Conservation (phyloP, 2,113 vertebrate species). For the Crotalus horridus region DNA sequence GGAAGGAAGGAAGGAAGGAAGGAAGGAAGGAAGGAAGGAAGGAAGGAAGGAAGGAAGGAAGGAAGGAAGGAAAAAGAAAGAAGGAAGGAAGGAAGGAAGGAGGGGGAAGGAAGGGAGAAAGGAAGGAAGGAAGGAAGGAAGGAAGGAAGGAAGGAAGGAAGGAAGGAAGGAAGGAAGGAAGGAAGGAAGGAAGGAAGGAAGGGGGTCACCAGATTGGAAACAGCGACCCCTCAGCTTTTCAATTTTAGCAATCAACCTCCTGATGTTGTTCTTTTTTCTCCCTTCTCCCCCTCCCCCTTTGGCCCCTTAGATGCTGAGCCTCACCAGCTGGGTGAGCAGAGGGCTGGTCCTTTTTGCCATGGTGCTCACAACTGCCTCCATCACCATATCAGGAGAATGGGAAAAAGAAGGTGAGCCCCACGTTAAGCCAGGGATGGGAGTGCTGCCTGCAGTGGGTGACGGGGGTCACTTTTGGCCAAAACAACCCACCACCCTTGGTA, state of each 20-base stretch:
- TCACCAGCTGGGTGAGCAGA: slow-evolving; percentile 18
- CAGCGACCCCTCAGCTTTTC: neutral
- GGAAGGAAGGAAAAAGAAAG: too few species aligned
- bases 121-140: rapidly evolving
- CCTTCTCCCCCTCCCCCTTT: neutral
- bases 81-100: rapidly evolving
- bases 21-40: rapidly evolving
- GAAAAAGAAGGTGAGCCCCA: slow-evolving; percentile 29
- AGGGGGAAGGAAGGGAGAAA: too few species aligned
- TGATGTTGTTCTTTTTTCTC: neutral
- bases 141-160: rapidly evolving
- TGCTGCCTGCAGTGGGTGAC: too few species aligned
- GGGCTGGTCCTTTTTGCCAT: slow-evolving; percentile 12
- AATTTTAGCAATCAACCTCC: neutral
- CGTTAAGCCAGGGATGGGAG: neutral
- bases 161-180: too few species aligned
- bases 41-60: too few species aligned
- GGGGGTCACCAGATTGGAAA: neutral
- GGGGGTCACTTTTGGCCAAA: neutral
- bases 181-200: neutral
- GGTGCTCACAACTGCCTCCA: neutral
- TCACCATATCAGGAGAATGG: slow-evolving; percentile 31
- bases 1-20: too few species aligned
- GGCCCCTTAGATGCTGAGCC: slow-evolving; percentile 27
- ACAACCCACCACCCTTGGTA: neutral